Evolutionary conservation across 2,797 vertebrate species (phyloP), one percentile per base, ranked within the genome.

Genomic region (Lagorchestes hirsutus): DNA sequence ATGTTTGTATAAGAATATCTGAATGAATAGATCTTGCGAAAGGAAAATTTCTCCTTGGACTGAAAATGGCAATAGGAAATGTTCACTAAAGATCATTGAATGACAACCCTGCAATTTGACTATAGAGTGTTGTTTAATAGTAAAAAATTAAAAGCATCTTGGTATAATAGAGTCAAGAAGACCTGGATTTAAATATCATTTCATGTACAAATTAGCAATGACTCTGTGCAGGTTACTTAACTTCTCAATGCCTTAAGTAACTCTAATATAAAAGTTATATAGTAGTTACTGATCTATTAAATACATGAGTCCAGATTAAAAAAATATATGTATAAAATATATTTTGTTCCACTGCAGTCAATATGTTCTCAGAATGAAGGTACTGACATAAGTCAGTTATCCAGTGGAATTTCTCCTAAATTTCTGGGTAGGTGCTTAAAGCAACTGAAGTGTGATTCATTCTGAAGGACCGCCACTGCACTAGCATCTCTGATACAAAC

Each of bases 121-220:
- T 62, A 62, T 11, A 54, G 59, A 87, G 59, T 58, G 46, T 87
- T 67, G 94, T 95, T 95, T 59, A 92, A 52, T 91, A 62, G 31
- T 14, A 62, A 34, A 57, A 57, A 62, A 14, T 16, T 1, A 62
- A 62, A 62, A 28, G 31, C 59, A 14, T 4, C 4, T 62, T 62
- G 31, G 59, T 34, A 62, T 14, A 62, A 62, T 34, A 13, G 9
- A 58, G 58, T 31, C 58, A 62, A 31, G 31, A 62, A 62, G 4
- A 62, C 31, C 3, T 62, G 59, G 12, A 13, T 62, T 62, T 4
- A 34, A 62, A 34, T 31, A 13, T 31, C 59, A 62, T 62, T 62
- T 62, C 59, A 62, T 34, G 13, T 62, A 14, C 59, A 62, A 29
- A 62, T 4, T 5, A 31, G 31, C 1, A 34, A 62, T 62, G 59